These are phyloP conservation scores for Ophioninae sp. DNA, from an alignment of 2,888 invertebrate species.

Conservation along the genomic window DNA sequence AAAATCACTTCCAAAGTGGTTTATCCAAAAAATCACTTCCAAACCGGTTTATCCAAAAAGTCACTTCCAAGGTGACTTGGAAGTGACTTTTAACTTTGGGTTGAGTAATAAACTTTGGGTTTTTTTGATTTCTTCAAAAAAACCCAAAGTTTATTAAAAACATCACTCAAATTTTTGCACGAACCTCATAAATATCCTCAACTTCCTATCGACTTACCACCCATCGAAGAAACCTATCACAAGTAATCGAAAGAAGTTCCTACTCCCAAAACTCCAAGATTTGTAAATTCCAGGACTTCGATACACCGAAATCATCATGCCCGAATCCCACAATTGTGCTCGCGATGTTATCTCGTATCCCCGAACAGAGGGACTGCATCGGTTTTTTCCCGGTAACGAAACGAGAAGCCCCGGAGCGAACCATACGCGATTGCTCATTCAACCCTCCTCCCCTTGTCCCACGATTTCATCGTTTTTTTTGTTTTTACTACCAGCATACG, in stretches of 20 bases:
- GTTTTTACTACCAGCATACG: neutral
- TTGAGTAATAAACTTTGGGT: no score
- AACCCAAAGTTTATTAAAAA: no score
- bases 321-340: conserved; percentile 6
- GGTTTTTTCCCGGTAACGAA: neutral
- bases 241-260: neutral
- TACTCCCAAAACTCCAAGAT: neutral
- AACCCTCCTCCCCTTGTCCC: no score
- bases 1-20: no score
- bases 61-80: no score
- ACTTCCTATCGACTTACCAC: neutral
- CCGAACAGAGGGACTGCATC: neutral
- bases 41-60: no score
- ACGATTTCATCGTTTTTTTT: neutral
- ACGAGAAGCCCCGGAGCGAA: neutral
- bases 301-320: neutral
- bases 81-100: no score
- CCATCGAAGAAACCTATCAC: neutral
- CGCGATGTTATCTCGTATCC: neutral
- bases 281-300: neutral
- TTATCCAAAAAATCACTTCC: no score
- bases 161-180: no score
- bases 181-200: no score
- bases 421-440: conserved; percentile 7
- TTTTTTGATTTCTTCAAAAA: no score